Evolutionary conservation across 2,888 invertebrate species (phyloP).

Genomic region (Eupithecia subfuscata): DNA sequence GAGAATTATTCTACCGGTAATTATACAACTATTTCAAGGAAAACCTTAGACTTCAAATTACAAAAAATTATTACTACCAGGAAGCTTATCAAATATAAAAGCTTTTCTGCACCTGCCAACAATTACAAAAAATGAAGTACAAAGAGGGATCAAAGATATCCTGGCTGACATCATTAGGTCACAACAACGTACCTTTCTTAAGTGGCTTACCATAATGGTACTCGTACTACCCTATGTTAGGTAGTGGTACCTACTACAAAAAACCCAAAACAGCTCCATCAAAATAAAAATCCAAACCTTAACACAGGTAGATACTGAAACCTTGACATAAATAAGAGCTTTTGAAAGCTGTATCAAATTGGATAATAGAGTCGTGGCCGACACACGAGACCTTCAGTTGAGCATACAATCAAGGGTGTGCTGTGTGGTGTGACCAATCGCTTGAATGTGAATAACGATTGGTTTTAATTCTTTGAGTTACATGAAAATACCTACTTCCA

Average conservation of each 20-base stretch:
- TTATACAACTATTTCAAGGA: too few relatives aligned
- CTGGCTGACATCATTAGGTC: too few relatives aligned
- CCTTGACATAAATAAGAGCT: slow-evolving; percentile 14
- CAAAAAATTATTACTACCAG: too few relatives aligned
- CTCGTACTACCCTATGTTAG: too few relatives aligned
- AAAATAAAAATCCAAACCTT: not conserved
- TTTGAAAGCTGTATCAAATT: slow-evolving; percentile 67
- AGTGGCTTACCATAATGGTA: too few relatives aligned
- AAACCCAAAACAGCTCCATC: not conserved
- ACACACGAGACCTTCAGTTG: slow-evolving; percentile 23
- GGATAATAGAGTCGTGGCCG: slow-evolving; percentile 76
- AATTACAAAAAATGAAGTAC: too few relatives aligned
- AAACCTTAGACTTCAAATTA: too few relatives aligned
- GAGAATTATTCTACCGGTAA: not conserved
- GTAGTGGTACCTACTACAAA: too few relatives aligned
- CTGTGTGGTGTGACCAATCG: not conserved
- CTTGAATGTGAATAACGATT: not conserved
- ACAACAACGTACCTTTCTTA: too few relatives aligned
- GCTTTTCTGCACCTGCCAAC: too few relatives aligned
- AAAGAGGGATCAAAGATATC: too few relatives aligned
- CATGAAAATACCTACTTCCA: not conserved
- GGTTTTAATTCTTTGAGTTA: not conserved
- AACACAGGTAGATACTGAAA: not conserved
- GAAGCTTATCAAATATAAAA: too few relatives aligned
- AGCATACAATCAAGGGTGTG: slow-evolving; percentile 2